Percentiles rank a stretch among this genome's conserved stretches.
Conservation (phyloP, 1,140 invertebrate species). For the Trypoxylus dichotomus region DNA sequence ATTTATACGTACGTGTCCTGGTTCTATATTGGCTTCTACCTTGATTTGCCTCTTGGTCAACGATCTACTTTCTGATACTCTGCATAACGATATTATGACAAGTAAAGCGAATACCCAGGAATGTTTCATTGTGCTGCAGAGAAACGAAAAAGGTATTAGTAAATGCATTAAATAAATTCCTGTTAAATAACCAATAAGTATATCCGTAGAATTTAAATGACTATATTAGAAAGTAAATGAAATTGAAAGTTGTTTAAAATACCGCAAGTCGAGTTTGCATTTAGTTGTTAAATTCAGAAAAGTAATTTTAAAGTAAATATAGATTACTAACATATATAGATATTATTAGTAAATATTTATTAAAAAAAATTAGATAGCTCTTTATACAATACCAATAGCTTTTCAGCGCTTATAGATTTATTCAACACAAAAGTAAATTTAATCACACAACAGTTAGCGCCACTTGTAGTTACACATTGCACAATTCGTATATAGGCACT, state of each 20-base stretch:
- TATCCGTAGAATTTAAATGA: conserved; percentile 17
- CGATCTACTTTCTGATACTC: conserved; percentile 42
- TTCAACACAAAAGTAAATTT: neutral
- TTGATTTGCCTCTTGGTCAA: conserved; percentile 41
- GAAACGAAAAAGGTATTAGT: conserved; percentile 29
- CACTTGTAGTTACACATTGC: neutral
- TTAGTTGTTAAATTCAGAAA: neutral
- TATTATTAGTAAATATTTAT: neutral
- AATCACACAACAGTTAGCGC: neutral
- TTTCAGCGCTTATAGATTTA: neutral
- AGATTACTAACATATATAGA: too few species aligned
- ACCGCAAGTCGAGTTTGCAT: neutral
- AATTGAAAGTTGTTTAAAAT: conserved; percentile 13
- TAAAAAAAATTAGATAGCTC: neutral
- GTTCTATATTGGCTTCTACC: conserved; percentile 26
- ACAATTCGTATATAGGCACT: neutral
- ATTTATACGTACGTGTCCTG: conserved; percentile 35
- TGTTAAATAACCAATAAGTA: neutral
- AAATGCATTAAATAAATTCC: neutral
- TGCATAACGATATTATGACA: conserved; percentile 37
- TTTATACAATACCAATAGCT: neutral
- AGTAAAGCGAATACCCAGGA: conserved; percentile 39
- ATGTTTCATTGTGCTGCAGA: conserved; percentile 47
- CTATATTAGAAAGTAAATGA: conserved; percentile 27
- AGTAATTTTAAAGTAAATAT: neutral